Conservation (phyloP, 1,140 invertebrate species). For the Brachionus manjavacas region DNA sequence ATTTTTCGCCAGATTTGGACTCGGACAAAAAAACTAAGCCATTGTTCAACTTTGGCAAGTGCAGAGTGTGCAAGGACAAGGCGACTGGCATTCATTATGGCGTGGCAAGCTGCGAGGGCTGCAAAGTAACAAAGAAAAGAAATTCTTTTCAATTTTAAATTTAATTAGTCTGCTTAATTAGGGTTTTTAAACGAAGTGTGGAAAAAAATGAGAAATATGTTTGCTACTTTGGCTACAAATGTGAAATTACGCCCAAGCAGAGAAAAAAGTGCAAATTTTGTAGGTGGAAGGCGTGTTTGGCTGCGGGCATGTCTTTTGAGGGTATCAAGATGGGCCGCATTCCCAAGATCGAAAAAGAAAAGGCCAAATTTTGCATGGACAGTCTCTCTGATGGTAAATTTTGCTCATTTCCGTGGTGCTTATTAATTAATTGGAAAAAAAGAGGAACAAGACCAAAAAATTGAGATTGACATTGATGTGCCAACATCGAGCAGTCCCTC, state of each 20-base stretch:
- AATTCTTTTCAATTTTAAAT: background rate
- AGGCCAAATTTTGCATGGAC: conserved; percentile 44
- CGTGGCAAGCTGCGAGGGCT: conserved; percentile 59
- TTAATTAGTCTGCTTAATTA: background rate
- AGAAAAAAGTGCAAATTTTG: conserved; percentile 55
- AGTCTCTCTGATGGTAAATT: background rate
- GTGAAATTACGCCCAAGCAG: conserved; percentile 50
- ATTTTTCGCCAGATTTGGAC: background rate
- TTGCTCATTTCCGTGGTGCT: too few species aligned
- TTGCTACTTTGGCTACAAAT: conserved; percentile 54
- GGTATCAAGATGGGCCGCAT: conserved; percentile 54
- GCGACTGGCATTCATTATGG: conserved; percentile 39
- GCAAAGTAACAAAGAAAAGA: conserved; percentile 51
- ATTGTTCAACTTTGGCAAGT: conserved; percentile 12
- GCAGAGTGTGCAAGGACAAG: conserved; percentile 27
- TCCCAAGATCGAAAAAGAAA: conserved; percentile 54
- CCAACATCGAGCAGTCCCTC: background rate
- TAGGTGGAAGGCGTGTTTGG: conserved; percentile 51
- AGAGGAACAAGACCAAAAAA: background rate
- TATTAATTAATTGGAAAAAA: background rate
- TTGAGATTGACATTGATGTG: background rate
- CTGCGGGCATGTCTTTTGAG: conserved; percentile 53
- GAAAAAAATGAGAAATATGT: conserved; percentile 48
- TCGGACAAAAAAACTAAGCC: background rate
- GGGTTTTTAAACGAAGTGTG: background rate